Base-by-base conservation (phyloP, 2,113 vertebrate genomes). In the Synodontis membranacea region DNA sequence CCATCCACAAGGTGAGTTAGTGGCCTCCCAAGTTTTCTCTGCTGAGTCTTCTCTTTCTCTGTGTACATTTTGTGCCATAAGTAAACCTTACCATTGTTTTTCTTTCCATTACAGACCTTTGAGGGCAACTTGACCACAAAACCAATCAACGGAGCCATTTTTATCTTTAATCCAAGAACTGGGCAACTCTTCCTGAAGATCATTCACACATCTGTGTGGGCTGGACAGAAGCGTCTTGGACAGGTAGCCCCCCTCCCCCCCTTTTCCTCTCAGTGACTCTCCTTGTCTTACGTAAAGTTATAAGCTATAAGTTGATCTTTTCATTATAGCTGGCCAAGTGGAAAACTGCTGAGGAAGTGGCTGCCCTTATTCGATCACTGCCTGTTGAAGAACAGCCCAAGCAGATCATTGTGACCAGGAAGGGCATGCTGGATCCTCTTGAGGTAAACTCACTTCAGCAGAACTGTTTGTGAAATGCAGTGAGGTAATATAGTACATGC, bases 191-290 rank as follows among this genome's bases (percentile, higher is more conserved):
- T 99, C 95, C 95, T 99, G 84, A 99, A 99, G 93, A 99, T 99
- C 93, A 99, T 99, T 92, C 98, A 99, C 94, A 99, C 98, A 0
- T 99, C 98, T 62, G 98, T 99, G 88, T 99, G 98, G 98, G 98
- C 98, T 76, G 98, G 98, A 88, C 98, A 99, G 94, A 99, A 99
- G 75, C 98, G 98, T 95, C 92, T 99, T 52, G 98, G 98, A 82
- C 98, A 99, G 98, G 98, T 98, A 89, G 82, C 86, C n/a, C n/a
- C n/a, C n/a, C n/a, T n/a, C n/a, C n/a, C 8, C 3, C 5, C 25
- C 58, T 60, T 60, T n/a, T n/a, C n/a, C n/a, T n/a, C n/a, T 15
- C 4, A 23, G 6, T 76, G 7, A 23, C 39, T 37, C 4, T 60
- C 0, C 10, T 39, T 82, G 42, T 42, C 28, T 83, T 14, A 48